These are phyloP conservation scores for Gobio occitaniae DNA, from an alignment of 2,797 vertebrate species.

Conservation along the genomic window DNA sequence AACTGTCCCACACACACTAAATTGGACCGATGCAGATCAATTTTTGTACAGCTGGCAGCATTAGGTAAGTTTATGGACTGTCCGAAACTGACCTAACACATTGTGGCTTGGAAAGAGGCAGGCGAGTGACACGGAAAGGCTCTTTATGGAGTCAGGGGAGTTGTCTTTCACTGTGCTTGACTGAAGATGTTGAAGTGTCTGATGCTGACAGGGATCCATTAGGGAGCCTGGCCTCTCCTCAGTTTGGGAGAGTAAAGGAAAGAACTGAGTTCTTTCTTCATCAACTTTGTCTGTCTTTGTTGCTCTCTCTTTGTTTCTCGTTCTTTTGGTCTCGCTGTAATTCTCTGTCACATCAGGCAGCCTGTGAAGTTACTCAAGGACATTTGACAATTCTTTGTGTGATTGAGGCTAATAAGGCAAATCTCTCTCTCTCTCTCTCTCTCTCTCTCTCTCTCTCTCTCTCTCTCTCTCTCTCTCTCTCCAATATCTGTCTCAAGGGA, in stretches of 20 bases:
- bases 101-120: constrained; percentile 43
- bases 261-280: constrained; percentile 46
- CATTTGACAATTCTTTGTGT: constrained; percentile 31
- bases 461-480: not conserved
- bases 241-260: constrained; percentile 45
- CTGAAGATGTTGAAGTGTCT: constrained; percentile 61
- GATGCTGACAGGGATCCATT: constrained; percentile 64
- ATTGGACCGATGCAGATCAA: not conserved
- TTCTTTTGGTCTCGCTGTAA: constrained; percentile 20
- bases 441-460: too few relatives aligned
- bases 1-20: not conserved
- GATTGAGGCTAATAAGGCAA: constrained; percentile 32
- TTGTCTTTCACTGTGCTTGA: constrained; percentile 58
- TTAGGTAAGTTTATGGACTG: constrained; percentile 41
- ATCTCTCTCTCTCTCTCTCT: not conserved
- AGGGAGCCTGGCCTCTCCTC: constrained; percentile 58
- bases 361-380: constrained; percentile 45
- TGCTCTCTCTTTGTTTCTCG: constrained; percentile 25
- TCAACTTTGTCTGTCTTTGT: constrained; percentile 46
- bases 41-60: constrained; percentile 31
- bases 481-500: not conserved
- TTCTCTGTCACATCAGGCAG: constrained; percentile 30
- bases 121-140: constrained; percentile 60
- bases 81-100: constrained; percentile 57
- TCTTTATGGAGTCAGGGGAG: constrained; percentile 62